Conservation (phyloP, 2,113 vertebrate species). For the Macaca nemestrina region DNA sequence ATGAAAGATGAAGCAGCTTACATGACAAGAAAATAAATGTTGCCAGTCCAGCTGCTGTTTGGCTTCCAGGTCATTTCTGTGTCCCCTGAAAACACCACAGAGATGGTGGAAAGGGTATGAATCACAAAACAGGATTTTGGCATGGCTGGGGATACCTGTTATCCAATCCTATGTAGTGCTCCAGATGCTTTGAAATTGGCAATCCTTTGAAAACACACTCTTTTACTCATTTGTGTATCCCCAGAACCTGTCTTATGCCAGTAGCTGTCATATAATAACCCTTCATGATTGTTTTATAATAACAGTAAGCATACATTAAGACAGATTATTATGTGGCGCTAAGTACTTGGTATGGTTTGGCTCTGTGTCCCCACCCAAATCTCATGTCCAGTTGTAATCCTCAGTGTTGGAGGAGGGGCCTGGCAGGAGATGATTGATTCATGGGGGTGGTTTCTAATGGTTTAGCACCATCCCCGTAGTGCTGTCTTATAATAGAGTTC, state of each 20-base stretch:
- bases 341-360: background rate
- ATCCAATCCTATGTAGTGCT: no score
- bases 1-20: background rate
- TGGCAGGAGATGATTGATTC: no score
- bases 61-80: background rate
- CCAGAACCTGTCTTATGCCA: background rate
- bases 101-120: background rate
- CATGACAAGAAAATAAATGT: background rate
- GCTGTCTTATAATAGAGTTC: no score
- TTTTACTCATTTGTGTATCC: background rate
- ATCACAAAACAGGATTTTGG: background rate
- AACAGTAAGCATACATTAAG: background rate
- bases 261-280: background rate
- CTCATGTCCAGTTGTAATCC: no score
- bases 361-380: no score
- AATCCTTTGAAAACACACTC: background rate
- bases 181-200: background rate
- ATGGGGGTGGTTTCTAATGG: no score
- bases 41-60: background rate
- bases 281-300: background rate
- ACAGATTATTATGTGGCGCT: background rate
- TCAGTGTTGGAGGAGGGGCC: no score
- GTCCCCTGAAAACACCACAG: background rate
- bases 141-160: background rate
- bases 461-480: no score